These are phyloP conservation scores for Palythoa grandiflora DNA, from an alignment of 92 coral and sea anemone species.

Conservation along the genomic window DNA sequence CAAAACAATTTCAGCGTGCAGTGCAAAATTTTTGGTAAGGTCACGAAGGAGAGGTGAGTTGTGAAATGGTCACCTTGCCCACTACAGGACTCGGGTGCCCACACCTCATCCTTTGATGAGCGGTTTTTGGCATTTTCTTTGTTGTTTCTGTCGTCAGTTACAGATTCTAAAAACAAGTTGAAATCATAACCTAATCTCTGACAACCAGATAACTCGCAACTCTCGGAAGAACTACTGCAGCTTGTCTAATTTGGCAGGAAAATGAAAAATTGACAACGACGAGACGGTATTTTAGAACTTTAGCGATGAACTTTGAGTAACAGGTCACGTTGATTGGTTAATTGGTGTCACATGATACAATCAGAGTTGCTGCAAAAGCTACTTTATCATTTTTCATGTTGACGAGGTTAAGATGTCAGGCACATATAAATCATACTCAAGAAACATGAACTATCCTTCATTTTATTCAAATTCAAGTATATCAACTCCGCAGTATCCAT, in stretches of 20 bases:
- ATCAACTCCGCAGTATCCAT: conserved; percentile 71
- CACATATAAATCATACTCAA: conserved; percentile 95
- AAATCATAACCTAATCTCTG: conserved; percentile 22
- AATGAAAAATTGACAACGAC: conserved; percentile 50
- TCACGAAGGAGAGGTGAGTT: conserved; percentile 26
- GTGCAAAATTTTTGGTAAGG: conserved; percentile 32
- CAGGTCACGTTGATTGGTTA: conserved; percentile 77
- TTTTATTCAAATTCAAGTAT: conserved; percentile 87
- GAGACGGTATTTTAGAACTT: conserved; percentile 45
- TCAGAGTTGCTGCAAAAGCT: conserved; percentile 68
- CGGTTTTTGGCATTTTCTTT: conserved; percentile 20
- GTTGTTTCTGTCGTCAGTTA: conserved; percentile 40
- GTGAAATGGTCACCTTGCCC: conserved; percentile 12
- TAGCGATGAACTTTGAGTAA: conserved; percentile 71
- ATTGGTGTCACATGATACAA: conserved; percentile 81
- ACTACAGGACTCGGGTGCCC: conserved; percentile 24
- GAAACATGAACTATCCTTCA: conserved; percentile 95
- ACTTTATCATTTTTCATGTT: conserved; percentile 88
- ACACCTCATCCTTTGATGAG: conserved; percentile 15
- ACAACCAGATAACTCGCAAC: conserved; percentile 3
- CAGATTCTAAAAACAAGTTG: conserved; percentile 32
- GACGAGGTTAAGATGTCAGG: conserved; percentile 97
- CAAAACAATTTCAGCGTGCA: conserved; percentile 36
- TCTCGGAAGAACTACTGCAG: conserved; percentile 26
- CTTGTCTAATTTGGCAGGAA: conserved; percentile 46